phyloP scores from a whole-genome alignment of 2,113 vertebrate species.

The Dunckerocampus dactyliophorus region DNA sequence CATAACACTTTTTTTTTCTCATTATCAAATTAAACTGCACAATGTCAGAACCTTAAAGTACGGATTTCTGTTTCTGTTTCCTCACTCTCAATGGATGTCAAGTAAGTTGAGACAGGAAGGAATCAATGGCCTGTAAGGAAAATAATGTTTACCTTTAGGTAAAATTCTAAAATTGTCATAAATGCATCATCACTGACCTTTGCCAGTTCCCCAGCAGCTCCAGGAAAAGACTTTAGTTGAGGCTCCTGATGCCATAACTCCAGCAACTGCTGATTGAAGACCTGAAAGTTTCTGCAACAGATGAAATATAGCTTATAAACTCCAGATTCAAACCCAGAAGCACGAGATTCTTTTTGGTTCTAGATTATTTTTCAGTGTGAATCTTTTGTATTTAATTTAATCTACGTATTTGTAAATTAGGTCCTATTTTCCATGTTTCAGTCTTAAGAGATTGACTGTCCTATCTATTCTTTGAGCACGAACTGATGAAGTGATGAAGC shows the following conservation, averaged over 20 bases:
- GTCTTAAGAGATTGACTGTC: no score
- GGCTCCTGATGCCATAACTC: conserved; percentile 81
- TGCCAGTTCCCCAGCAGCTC: conserved; percentile 81
- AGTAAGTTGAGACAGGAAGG: conserved; percentile 84
- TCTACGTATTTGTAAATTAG: no score
- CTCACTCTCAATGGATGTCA: conserved; percentile 52
- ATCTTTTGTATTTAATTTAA: no score
- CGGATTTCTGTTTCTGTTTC: conserved; percentile 3
- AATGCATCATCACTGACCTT: conserved; percentile 70
- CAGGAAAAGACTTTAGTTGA: conserved; percentile 77
- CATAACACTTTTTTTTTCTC: background rate
- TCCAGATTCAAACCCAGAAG: no score
- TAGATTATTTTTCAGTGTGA: no score
- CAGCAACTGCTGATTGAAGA: conserved; percentile 82
- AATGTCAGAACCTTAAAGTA: conserved; percentile 14
- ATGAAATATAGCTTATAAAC: conserved; percentile 1
- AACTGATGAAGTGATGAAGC: no score
- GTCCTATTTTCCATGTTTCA: no score
- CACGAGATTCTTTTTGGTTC: no score
- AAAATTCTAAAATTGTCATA: background rate
- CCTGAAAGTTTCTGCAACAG: conserved; percentile 77
- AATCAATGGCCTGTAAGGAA: conserved; percentile 77
- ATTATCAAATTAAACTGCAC: conserved; percentile 3
- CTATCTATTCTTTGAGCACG: no score
- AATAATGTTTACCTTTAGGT: background rate